Percentiles rank a stretch among this genome's conserved stretches.
Evolutionary conservation across 2,797 vertebrate species (phyloP).

Genomic region (Lepidocolaptes lacrymiger): DNA sequence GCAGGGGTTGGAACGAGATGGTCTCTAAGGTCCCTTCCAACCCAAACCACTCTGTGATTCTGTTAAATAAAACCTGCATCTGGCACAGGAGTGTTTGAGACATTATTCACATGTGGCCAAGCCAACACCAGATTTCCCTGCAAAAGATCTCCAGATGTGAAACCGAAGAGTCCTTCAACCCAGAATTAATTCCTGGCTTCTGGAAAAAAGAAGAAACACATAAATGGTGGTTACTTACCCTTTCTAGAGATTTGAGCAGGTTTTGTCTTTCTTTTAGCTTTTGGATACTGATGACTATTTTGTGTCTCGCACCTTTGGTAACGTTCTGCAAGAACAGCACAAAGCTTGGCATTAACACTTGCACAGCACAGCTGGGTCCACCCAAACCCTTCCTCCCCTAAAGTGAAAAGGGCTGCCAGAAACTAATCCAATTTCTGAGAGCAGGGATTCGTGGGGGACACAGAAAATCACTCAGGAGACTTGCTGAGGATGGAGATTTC

Average conservation of each 20-base stretch:
- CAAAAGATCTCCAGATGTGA: neutral
- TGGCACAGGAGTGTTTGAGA: neutral
- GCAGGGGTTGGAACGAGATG: neutral
- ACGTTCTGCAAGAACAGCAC: slow-evolving; percentile 84
- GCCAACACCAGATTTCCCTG: neutral
- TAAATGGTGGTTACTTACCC: slow-evolving; percentile 80
- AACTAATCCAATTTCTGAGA: neutral
- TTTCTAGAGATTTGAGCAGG: slow-evolving; percentile 93
- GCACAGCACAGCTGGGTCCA: neutral
- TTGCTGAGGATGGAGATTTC: neutral
- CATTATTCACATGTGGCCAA: neutral
- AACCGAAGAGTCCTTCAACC: neutral
- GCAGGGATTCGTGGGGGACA: neutral
- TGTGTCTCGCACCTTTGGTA: slow-evolving; percentile 98
- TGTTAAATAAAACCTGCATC: neutral
- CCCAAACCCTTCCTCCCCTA: neutral
- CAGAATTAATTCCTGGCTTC: neutral
- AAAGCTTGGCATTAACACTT: neutral
- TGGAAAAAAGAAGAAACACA: neutral
- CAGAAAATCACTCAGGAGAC: neutral
- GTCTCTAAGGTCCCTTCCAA: neutral
- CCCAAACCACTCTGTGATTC: neutral
- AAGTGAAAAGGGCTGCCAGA: neutral
- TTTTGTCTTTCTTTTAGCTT: slow-evolving; percentile 97
- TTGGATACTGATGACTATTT: slow-evolving; percentile 98